phyloP scores from a whole-genome alignment of 2,888 invertebrate species.

The Nebria salina region DNA sequence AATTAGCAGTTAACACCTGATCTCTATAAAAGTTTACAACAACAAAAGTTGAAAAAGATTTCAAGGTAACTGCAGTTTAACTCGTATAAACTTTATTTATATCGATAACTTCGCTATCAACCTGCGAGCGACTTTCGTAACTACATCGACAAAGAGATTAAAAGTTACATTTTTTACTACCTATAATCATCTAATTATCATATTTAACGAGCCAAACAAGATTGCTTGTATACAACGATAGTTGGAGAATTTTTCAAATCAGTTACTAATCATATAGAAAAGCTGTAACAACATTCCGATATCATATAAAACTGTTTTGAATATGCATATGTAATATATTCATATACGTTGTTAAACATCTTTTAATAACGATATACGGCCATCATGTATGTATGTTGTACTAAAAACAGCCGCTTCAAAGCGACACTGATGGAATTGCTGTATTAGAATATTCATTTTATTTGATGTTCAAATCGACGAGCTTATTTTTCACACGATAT shows the following conservation, averaged over 20 bases:
- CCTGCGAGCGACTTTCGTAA: constrained; percentile 31
- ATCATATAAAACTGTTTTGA: constrained; percentile 21
- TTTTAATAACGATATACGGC: constrained; percentile 31
- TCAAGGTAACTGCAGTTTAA: constrained; percentile 24
- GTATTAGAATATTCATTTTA: constrained; percentile 10
- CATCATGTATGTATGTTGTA: constrained; percentile 12
- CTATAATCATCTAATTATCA: constrained; percentile 48
- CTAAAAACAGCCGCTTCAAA: constrained; percentile 15
- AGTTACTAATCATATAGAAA: constrained; percentile 43
- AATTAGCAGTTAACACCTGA: constrained; percentile 13
- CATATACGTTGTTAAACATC: constrained; percentile 43
- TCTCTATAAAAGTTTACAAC: constrained; percentile 7
- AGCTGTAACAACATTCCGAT: constrained; percentile 41
- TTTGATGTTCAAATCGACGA: background rate
- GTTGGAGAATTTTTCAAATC: constrained; percentile 30
- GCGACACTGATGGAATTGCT: constrained; percentile 14
- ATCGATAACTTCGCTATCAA: constrained; percentile 40
- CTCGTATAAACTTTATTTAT: constrained; percentile 34
- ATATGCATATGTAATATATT: constrained; percentile 37
- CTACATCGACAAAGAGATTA: constrained; percentile 32
- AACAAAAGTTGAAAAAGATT: constrained; percentile 3
- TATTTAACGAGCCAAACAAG: constrained; percentile 46
- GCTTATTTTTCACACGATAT: constrained; percentile 3
- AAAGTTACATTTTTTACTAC: constrained; percentile 40
- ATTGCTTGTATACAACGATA: constrained; percentile 19